phyloP scores from a whole-genome alignment of 1,140 invertebrate species.

The silkworm (Bombyx mori) region DNA sequence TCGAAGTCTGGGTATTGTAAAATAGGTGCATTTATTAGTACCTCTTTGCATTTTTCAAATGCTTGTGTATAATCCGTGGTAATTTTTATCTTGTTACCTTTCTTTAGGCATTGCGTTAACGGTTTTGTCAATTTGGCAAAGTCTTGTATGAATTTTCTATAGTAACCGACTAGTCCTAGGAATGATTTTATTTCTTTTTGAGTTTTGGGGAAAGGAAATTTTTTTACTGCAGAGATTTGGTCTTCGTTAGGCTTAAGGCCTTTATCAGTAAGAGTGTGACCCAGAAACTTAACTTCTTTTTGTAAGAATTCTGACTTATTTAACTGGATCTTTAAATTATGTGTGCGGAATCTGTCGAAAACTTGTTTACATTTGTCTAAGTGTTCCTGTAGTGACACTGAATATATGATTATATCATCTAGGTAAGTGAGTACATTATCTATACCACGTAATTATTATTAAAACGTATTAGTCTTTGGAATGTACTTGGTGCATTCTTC shows the following conservation, averaged over 20 bases:
- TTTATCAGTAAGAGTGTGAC: slow-evolving; percentile 1
- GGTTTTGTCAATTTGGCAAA: slow-evolving; percentile 2
- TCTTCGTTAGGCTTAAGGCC: slow-evolving; percentile 1
- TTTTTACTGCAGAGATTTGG: background rate
- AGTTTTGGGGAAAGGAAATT: slow-evolving; percentile 1
- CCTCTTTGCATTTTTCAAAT: slow-evolving; percentile 3
- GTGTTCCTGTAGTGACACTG: background rate
- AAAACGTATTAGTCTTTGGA: slow-evolving; percentile 1
- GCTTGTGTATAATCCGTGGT: slow-evolving; percentile 2
- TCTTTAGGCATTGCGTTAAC: slow-evolving; percentile 4
- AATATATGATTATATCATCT: slow-evolving; percentile 3
- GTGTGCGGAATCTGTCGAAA: slow-evolving; percentile 34
- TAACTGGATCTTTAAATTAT: slow-evolving; percentile 6
- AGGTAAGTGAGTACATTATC: slow-evolving; percentile 2
- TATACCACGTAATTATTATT: background rate
- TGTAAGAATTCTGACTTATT: slow-evolving; percentile 1
- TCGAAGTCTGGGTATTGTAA: background rate
- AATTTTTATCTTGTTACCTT: background rate
- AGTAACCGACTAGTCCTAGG: background rate
- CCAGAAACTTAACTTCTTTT: background rate
- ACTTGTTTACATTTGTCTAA: slow-evolving; percentile 35
- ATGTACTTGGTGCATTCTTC: slow-evolving; percentile 2
- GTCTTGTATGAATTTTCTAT: background rate
- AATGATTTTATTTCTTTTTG: slow-evolving; percentile 1
- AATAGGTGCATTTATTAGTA: slow-evolving; percentile 4